phyloP scores from a whole-genome alignment of 2,113 vertebrate species.

The Psammodynastes pulverulentus region DNA sequence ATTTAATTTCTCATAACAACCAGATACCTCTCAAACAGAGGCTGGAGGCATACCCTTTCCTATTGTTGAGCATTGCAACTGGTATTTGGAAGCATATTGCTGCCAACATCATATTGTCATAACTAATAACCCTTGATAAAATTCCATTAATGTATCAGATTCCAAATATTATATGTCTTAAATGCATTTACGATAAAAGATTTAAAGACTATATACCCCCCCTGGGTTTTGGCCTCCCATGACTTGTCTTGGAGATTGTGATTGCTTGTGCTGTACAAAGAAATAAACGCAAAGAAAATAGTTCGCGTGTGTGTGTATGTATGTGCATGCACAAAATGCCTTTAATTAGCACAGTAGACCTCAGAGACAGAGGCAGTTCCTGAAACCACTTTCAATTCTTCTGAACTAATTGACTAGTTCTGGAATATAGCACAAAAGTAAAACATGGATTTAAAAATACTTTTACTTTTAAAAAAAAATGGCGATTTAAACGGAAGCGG shows the following conservation, averaged over 20 bases:
- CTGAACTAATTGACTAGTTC: constrained; percentile 40
- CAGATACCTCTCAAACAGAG: background rate
- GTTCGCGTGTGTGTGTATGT: background rate
- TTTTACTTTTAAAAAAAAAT: no score
- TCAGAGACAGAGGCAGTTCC: constrained; percentile 49
- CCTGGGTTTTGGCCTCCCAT: constrained; percentile 27
- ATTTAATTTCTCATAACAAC: background rate
- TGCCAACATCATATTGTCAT: background rate
- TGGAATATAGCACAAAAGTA: constrained; percentile 12
- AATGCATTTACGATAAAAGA: constrained; percentile 40
- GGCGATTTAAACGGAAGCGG: no score
- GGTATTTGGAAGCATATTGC: background rate
- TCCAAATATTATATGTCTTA: background rate
- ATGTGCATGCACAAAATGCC: background rate
- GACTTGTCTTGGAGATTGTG: constrained; percentile 7
- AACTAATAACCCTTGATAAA: background rate
- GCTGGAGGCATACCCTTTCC: background rate
- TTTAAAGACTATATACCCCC: constrained; percentile 38
- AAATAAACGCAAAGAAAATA: constrained; percentile 30
- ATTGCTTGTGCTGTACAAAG: background rate
- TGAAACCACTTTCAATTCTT: constrained; percentile 4
- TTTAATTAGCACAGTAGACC: constrained; percentile 20
- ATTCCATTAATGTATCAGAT: background rate
- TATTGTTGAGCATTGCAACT: background rate
- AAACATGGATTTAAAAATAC: background rate